Evolutionary conservation across 2,113 vertebrate genomes (phyloP).

Genomic region (Hippocampus abdominalis): DNA sequence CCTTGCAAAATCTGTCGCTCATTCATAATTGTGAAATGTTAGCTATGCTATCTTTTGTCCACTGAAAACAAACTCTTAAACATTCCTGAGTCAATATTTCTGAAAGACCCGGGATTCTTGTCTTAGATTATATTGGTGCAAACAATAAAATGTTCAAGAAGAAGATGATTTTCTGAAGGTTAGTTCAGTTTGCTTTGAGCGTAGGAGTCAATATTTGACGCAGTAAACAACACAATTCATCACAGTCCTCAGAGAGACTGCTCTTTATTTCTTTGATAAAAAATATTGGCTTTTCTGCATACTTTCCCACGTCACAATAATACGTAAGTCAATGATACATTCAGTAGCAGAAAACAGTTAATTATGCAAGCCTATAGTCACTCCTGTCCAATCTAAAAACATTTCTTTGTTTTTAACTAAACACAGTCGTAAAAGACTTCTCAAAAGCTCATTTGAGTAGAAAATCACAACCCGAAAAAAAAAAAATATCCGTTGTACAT

Average conservation of each 20-base stretch:
- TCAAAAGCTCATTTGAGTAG: slow-evolving; percentile 49
- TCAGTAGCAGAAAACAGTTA: slow-evolving; percentile 47
- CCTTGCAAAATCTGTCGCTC: not conserved
- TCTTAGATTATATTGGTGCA: not conserved
- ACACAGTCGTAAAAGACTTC: slow-evolving; percentile 54
- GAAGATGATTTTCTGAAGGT: not conserved
- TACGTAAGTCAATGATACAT: slow-evolving; percentile 61
- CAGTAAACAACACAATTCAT: slow-evolving; percentile 10
- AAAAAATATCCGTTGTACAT: slow-evolving; percentile 61
- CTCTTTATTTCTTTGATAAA: slow-evolving; percentile 59
- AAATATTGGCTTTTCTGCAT: slow-evolving; percentile 55
- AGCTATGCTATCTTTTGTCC: not conserved
- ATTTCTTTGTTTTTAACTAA: slow-evolving; percentile 30
- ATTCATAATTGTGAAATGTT: not conserved
- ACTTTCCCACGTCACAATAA: slow-evolving; percentile 54
- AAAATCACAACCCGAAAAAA: slow-evolving; percentile 60
- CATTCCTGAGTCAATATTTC: not conserved
- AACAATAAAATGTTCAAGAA: not conserved
- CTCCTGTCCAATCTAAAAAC: slow-evolving; percentile 47
- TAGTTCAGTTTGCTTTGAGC: not conserved
- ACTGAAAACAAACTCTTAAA: not conserved
- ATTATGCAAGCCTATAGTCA: slow-evolving; percentile 58
- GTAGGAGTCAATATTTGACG: not conserved
- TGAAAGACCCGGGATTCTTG: not conserved
- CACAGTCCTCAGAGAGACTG: slow-evolving; percentile 33